Conservation (phyloP, 2,113 vertebrate genomes). For the Psettodes erumei region DNA sequence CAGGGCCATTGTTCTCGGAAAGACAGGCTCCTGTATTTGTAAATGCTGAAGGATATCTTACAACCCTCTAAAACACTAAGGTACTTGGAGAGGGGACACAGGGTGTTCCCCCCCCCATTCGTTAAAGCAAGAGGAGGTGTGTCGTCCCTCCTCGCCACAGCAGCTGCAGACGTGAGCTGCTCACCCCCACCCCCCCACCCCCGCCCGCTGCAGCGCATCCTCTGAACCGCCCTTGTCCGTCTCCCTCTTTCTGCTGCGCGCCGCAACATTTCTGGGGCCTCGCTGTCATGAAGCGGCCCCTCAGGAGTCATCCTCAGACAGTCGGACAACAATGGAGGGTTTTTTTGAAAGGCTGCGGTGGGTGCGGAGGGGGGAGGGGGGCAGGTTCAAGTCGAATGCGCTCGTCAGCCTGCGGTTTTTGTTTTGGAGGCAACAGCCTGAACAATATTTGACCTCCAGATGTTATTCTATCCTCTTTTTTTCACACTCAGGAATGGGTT, state of each 20-base stretch:
- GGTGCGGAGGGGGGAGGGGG: conserved; percentile 1
- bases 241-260: conserved; percentile 41
- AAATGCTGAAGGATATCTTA: conserved; percentile 1
- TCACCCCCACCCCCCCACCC: too few relatives aligned
- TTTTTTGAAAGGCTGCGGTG: conserved; percentile 37
- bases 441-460: conserved; percentile 8
- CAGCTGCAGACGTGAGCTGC: conserved; percentile 29
- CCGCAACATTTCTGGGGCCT: conserved; percentile 64
- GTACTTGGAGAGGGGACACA: too few relatives aligned
- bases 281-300: conserved; percentile 63
- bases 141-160: conserved; percentile 26
- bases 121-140: too few relatives aligned
- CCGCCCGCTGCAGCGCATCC: conserved; percentile 46
- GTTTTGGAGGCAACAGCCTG: conserved; percentile 20
- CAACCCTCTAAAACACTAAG: not conserved
- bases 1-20: not conserved
- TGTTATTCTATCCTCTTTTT: conserved; percentile 22
- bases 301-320: conserved; percentile 62
- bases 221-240: conserved; percentile 30
- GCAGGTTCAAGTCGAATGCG: conserved; percentile 45
- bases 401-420: conserved; percentile 11
- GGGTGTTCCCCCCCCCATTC: too few relatives aligned
- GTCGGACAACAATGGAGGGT: conserved; percentile 53
- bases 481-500: conserved; percentile 13
- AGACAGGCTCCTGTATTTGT: not conserved